A percentile compares a stretch with the other conserved stretches of the same genome.
These are phyloP conservation scores for Xenopus petersii DNA, from an alignment of 2,797 vertebrate species.

Conservation along the genomic window DNA sequence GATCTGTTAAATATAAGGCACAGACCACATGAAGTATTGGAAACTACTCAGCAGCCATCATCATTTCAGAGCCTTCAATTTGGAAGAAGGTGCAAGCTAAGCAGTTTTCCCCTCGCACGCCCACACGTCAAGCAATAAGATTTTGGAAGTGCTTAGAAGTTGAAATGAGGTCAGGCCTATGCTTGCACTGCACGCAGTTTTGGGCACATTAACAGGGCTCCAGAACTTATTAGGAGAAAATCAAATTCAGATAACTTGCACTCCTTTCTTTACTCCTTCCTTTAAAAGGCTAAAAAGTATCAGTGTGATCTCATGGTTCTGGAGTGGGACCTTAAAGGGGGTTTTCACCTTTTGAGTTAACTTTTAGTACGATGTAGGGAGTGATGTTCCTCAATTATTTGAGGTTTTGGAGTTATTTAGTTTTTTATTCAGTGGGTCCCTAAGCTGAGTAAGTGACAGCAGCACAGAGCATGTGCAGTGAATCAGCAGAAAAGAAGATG, in stretches of 20 bases:
- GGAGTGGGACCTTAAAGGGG: too few relatives aligned
- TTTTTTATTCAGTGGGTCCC: too few relatives aligned
- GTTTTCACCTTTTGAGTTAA: too few relatives aligned
- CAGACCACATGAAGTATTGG: constrained; percentile 55
- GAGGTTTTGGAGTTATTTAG: too few relatives aligned
- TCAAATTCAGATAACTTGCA: neutral
- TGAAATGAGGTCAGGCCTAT: constrained; percentile 36
- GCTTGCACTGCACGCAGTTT: constrained; percentile 5
- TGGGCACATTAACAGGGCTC: neutral
- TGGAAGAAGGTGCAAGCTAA: constrained; percentile 48
- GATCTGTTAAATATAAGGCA: constrained; percentile 56
- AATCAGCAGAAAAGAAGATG: too few relatives aligned
- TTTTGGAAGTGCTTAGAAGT: constrained; percentile 27
- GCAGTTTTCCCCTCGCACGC: constrained; percentile 25
- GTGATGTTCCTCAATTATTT: too few relatives aligned
- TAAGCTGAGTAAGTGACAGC: too few relatives aligned
- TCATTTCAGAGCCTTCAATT: constrained; percentile 48
- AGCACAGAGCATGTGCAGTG: too few relatives aligned
- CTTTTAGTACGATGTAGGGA: too few relatives aligned
- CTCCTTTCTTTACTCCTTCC: too few relatives aligned
- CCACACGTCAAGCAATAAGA: constrained; percentile 24
- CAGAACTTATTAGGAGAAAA: neutral
- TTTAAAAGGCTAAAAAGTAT: too few relatives aligned
- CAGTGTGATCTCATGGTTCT: too few relatives aligned
- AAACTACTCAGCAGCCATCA: constrained; percentile 53